These are phyloP conservation scores for Donacobius atricapilla DNA, from an alignment of 2,113 vertebrate genomes.

Conservation along the genomic window DNA sequence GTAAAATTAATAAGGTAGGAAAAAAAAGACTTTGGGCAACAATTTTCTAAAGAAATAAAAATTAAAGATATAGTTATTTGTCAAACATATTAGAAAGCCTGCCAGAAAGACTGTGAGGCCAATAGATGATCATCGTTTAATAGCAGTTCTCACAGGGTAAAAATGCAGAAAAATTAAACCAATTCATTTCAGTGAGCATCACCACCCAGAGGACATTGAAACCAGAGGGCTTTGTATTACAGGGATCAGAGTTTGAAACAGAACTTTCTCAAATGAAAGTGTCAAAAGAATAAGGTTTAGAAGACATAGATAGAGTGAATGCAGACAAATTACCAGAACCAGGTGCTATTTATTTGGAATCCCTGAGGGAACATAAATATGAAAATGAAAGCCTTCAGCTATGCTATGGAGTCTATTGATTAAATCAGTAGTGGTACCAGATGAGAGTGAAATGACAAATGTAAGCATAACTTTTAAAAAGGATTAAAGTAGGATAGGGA, in stretches of 20 bases:
- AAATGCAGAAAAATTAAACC: constrained; percentile 22
- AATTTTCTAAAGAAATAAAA: constrained; percentile 12
- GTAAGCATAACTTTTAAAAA: neutral
- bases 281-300: neutral
- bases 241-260: neutral
- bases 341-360: neutral
- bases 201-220: neutral
- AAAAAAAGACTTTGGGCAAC: neutral
- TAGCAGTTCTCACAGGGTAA: neutral
- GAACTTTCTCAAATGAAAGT: neutral
- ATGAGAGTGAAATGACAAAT: neutral
- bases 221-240: neutral
- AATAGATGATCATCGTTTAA: neutral
- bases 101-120: neutral
- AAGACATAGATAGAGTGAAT: neutral
- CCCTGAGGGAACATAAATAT: neutral
- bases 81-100: neutral
- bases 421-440: neutral
- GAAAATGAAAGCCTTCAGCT: neutral
- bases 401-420: neutral
- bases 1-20: neutral
- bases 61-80: constrained; percentile 21
- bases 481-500: neutral
- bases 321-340: neutral
- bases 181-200: neutral